Base-by-base conservation (phyloP, 2,113 vertebrate species). In the Gnathonemus longibarbis region DNA sequence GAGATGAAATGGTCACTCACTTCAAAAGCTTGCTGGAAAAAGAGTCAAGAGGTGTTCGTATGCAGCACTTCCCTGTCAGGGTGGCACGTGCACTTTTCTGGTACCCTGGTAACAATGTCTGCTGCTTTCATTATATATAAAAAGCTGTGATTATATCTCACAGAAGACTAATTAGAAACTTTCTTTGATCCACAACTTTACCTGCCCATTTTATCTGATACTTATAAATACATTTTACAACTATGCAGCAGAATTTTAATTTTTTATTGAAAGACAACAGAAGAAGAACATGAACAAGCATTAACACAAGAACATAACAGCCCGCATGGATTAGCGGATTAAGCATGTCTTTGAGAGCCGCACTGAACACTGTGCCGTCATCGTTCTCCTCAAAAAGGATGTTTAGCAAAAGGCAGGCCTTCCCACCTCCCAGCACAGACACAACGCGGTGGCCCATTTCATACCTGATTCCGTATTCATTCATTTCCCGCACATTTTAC, bases 391-490 rank as follows among this genome's bases (percentile, higher is more conserved):
- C 31, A 35, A 56, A 58, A 89, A 56, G 45, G 27, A 52, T 21
- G 88, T 46, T 31, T 49, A 24, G 88, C 19, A 42, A 56, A 53
- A 77, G 21, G 53, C 53, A 19, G 56, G 27, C 74, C 50, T 5
- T 50, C 50, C 24, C 92, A 90, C 91, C 88, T 77, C 93, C 92
- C 84, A 87, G n/a, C 50, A 87, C 42, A n/a, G n/a, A 56, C 10
- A 17, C 31, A 50, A n/a, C 2, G n/a, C 42, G 2, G 21, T 15
- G 84, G 84, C 46, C n/a, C 27, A 52, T 53, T 39, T 39, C 6
- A 53, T 35, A 15, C 85, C 42, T 9, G 53, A 53, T 56, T 87
- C 50, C 31, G 6, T 39, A n/a, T 50, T 15, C n/a, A 39, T 87
- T 87, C 27, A 53, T 56, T 35, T 48, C 39, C 19, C 19, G 3